A percentile compares a stretch with the other conserved stretches of the same genome.
phyloP scores from a whole-genome alignment of 2,113 vertebrate species.

The Pholis gunnellus region DNA sequence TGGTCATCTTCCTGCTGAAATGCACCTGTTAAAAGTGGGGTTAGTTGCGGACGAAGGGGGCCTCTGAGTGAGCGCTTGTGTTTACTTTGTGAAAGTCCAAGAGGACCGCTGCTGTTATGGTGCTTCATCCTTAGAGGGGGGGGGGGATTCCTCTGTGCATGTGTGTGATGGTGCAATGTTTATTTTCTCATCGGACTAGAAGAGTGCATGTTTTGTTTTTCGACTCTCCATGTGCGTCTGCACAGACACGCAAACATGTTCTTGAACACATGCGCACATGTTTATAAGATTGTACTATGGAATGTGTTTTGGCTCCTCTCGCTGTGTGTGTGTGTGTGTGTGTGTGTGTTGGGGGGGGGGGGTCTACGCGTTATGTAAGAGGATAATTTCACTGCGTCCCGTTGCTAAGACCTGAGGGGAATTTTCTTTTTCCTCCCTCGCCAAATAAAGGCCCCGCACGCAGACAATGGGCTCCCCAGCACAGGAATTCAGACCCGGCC shows the following conservation, averaged over 20 bases:
- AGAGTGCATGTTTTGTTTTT: constrained; percentile 57
- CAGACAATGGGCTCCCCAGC: constrained; percentile 61
- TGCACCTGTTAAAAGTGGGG: constrained; percentile 66
- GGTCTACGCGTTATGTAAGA: constrained; percentile 74
- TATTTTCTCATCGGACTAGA: constrained; percentile 65
- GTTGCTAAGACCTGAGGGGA: constrained; percentile 74
- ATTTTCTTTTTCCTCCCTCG: constrained; percentile 46
- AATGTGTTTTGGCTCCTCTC: constrained; percentile 72
- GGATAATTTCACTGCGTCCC: constrained; percentile 70
- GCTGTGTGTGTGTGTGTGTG: background rate
- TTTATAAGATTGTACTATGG: constrained; percentile 48
- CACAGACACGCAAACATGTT: constrained; percentile 30
- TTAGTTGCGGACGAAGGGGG: constrained; percentile 44
- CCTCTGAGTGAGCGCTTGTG: constrained; percentile 51
- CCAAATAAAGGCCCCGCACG: constrained; percentile 74
- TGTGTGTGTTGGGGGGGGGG: constrained; percentile 7
- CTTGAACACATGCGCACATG: constrained; percentile 41
- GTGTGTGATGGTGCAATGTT: constrained; percentile 50
- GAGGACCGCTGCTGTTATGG: constrained; percentile 56
- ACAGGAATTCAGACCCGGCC: constrained; percentile 64
- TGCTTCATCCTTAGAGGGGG: constrained; percentile 46
- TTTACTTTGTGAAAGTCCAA: constrained; percentile 64
- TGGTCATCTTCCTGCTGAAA: constrained; percentile 31
- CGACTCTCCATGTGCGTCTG: constrained; percentile 13
- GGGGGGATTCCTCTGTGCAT: constrained; percentile 49